These are phyloP conservation scores for Hecatera dysodea DNA, from an alignment of 2,888 invertebrate species.

Conservation along the genomic window DNA sequence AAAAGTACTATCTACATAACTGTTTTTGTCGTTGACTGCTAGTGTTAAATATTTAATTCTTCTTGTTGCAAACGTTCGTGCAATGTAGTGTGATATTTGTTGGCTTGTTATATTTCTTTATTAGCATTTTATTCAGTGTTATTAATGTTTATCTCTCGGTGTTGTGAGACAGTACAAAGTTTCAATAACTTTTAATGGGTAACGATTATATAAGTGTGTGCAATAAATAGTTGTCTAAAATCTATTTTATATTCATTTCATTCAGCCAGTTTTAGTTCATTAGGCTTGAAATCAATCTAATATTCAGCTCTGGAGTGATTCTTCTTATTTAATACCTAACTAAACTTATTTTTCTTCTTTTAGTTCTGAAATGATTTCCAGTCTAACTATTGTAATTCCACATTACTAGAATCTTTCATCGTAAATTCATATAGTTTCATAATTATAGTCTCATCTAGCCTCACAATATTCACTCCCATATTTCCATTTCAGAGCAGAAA, in stretches of 20 bases:
- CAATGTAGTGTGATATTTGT: constrained; percentile 62
- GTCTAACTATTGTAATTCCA: constrained; percentile 13
- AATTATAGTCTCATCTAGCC: constrained; percentile 39
- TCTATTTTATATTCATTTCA: constrained; percentile 39
- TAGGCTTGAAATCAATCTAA: constrained; percentile 18
- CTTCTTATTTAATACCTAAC: background rate
- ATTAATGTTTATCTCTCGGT: constrained; percentile 55
- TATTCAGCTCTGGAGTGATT: background rate
- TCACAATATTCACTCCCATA: constrained; percentile 62
- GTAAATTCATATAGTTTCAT: constrained; percentile 12
- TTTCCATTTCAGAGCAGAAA: constrained; percentile 91
- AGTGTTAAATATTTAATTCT: constrained; percentile 36
- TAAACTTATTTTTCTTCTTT: background rate
- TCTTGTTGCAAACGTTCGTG: constrained; percentile 47
- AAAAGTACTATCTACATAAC: background rate
- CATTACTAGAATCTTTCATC: constrained; percentile 8
- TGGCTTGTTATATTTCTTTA: constrained; percentile 51
- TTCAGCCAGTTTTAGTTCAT: constrained; percentile 31
- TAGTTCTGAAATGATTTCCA: constrained; percentile 14
- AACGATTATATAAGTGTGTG: constrained; percentile 78
- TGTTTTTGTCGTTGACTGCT: constrained; percentile 23
- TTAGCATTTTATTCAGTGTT: constrained; percentile 50
- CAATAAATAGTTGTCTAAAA: constrained; percentile 73
- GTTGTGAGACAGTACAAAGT: constrained; percentile 64
- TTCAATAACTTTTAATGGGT: constrained; percentile 75